Conservation (phyloP, 2,113 vertebrate genomes). For the Laterallus jamaicensis region DNA sequence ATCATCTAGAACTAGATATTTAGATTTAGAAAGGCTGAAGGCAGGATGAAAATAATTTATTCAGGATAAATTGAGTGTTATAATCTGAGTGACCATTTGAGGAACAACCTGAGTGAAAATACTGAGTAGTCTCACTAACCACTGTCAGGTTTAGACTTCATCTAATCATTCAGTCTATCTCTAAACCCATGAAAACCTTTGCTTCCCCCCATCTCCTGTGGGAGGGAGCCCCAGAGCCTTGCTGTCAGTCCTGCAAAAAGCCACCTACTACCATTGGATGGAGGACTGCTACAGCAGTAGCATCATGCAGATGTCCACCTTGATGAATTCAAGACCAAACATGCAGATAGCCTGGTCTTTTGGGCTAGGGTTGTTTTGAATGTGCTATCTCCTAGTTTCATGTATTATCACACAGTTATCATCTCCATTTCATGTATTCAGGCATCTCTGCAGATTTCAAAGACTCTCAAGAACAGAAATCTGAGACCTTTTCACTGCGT, state of each 20-base stretch:
- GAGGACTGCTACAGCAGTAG: not conserved
- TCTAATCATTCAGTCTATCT: not conserved
- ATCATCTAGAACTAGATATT: not conserved
- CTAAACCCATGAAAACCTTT: not conserved
- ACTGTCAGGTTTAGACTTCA: not conserved
- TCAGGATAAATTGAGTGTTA: not conserved
- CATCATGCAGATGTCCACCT: not conserved
- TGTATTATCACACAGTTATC: not conserved
- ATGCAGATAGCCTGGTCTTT: not conserved
- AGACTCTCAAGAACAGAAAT: not conserved
- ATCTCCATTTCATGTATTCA: not conserved
- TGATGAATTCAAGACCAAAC: not conserved
- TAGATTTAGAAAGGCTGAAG: not conserved
- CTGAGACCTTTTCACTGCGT: not conserved
- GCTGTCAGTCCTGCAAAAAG: not conserved
- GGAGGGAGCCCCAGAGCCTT: not conserved
- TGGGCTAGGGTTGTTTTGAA: not conserved
- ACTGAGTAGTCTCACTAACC: not conserved
- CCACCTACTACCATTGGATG: not conserved
- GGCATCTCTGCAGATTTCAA: not conserved
- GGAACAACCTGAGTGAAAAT: not conserved
- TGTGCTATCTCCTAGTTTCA: not conserved
- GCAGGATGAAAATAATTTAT: not conserved
- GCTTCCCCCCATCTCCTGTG: rapidly evolving
- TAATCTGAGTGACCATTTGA: not conserved